Percentiles rank a stretch among this genome's conserved stretches.
These are phyloP conservation scores for Thecocarcelia acutangulata DNA, from an alignment of 2,888 invertebrate species.

Conservation along the genomic window DNA sequence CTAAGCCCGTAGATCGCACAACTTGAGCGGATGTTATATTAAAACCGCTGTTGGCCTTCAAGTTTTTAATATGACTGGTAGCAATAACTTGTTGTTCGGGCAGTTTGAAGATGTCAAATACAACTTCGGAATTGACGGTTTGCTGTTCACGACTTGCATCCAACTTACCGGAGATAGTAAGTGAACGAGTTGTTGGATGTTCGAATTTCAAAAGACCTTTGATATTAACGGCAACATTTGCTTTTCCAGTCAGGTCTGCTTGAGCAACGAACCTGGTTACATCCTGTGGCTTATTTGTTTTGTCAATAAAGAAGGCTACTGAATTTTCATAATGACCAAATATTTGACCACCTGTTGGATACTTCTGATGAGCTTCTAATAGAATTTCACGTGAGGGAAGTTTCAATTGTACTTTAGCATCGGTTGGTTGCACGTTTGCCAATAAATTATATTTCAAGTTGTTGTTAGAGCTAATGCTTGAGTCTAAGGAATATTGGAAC, in stretches of 20 bases:
- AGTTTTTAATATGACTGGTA: constrained; percentile 68
- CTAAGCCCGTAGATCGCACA: constrained; percentile 82
- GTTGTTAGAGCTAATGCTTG: constrained; percentile 87
- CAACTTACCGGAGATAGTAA: constrained; percentile 81
- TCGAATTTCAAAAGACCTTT: constrained; percentile 85
- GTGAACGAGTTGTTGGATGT: constrained; percentile 85
- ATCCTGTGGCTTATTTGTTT: constrained; percentile 86
- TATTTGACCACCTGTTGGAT: constrained; percentile 81
- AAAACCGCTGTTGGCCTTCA: constrained; percentile 75
- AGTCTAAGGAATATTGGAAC: constrained; percentile 85
- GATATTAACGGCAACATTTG: constrained; percentile 82
- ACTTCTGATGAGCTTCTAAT: constrained; percentile 83
- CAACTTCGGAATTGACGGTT: constrained; percentile 78
- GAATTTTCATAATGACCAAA: constrained; percentile 86
- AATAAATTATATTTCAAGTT: constrained; percentile 88
- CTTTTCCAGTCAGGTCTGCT: constrained; percentile 83
- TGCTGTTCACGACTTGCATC: constrained; percentile 80
- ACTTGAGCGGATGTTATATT: constrained; percentile 80
- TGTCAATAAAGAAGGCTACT: constrained; percentile 86
- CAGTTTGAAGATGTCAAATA: constrained; percentile 84
- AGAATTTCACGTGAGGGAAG: constrained; percentile 87
- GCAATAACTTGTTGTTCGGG: constrained; percentile 83
- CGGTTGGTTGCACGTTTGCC: constrained; percentile 85
- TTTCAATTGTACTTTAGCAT: constrained; percentile 85
- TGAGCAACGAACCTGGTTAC: constrained; percentile 84